phyloP scores from a whole-genome alignment of 23 tunicate genomes.

The Trididemnum clinides region DNA sequence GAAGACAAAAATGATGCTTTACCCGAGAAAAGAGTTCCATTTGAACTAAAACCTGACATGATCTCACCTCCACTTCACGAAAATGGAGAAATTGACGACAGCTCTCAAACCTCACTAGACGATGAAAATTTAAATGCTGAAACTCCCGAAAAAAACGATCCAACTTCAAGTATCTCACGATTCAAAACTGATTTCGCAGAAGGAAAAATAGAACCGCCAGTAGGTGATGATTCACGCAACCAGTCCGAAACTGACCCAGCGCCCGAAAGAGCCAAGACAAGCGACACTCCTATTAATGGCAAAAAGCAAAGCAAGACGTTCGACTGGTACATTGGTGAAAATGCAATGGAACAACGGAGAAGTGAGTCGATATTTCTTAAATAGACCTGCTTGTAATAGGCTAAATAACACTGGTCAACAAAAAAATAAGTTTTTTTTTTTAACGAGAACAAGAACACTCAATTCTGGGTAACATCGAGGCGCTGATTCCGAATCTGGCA shows the following conservation, averaged over 20 bases:
- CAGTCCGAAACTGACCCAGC: not conserved
- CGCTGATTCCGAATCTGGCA: no score
- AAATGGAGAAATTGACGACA: not conserved
- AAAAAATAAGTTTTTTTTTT: no score
- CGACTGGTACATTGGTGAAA: constrained; percentile 10
- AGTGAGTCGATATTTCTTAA: no score
- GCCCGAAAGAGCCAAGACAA: not conserved
- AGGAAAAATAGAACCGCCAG: not conserved
- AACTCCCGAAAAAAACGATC: not conserved
- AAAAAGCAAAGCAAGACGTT: not conserved
- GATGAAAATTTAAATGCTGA: not conserved
- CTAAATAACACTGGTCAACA: no score
- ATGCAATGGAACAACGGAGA: constrained; percentile 13
- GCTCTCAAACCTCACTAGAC: not conserved
- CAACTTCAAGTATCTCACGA: not conserved
- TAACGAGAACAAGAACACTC: no score
- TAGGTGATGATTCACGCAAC: not conserved
- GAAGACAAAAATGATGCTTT: not conserved
- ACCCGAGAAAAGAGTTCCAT: not conserved
- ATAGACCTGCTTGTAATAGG: no score
- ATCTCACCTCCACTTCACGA: not conserved
- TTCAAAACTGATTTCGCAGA: not conserved
- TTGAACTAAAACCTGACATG: not conserved
- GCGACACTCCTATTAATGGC: not conserved
- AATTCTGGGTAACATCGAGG: no score